Evolutionary conservation across 2,797 vertebrate species (phyloP).

Genomic region (Varecia variegata): DNA sequence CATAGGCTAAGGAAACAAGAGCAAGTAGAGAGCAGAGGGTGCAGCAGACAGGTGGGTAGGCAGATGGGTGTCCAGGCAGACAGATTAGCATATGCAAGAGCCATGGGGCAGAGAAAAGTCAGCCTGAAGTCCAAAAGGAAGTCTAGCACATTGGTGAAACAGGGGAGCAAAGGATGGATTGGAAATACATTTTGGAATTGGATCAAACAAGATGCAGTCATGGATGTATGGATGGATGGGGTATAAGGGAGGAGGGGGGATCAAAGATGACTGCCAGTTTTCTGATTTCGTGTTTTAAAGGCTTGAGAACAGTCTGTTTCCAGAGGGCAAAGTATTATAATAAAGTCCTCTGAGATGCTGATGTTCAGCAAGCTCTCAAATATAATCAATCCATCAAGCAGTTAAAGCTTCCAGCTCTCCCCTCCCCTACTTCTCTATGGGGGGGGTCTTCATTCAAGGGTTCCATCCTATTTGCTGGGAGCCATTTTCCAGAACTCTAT

Average conservation of each 20-base stretch:
- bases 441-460: not conserved
- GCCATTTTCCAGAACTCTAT: not conserved
- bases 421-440: not conserved
- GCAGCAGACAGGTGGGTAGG: not conserved
- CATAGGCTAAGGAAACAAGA: not conserved
- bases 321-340: not conserved
- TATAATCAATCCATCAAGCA: not conserved
- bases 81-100: not conserved
- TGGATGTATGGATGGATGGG: accelerated
- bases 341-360: not conserved
- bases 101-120: not conserved
- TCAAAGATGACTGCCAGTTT: not conserved
- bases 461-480: not conserved
- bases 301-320: not conserved
- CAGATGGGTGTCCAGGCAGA: not conserved
- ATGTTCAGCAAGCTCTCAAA: not conserved
- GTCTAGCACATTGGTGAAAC: not conserved
- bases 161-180: accelerated
- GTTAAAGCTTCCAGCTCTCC: not conserved
- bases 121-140: not conserved
- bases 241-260: not conserved
- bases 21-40: not conserved
- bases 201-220: not conserved
- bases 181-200: not conserved
- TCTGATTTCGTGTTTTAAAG: not conserved